Conservation (phyloP, 2,113 vertebrate genomes). For the Trichechus manatus region DNA sequence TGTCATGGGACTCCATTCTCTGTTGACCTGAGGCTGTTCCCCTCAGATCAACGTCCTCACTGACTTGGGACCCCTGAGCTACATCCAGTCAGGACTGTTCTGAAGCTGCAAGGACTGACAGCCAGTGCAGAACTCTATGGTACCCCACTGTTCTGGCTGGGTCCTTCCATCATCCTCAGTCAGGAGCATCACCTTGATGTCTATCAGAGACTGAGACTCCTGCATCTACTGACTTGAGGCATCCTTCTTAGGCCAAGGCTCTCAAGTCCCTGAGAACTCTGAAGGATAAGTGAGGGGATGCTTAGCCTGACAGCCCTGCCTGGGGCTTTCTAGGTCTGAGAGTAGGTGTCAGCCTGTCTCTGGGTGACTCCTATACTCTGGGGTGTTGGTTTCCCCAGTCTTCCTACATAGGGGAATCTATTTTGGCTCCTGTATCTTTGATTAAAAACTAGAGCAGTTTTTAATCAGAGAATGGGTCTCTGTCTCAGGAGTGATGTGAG, state of each 20-base stretch:
- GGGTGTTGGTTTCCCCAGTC: background rate
- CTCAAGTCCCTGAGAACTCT: background rate
- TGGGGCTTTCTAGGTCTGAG: background rate
- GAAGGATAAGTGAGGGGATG: background rate
- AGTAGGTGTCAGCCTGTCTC: background rate
- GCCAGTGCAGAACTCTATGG: background rate
- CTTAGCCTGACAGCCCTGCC: background rate
- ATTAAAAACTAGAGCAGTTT: background rate
- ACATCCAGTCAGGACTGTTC: background rate
- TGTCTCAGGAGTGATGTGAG: background rate
- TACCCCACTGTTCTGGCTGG: background rate
- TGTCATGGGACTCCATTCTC: too few relatives aligned
- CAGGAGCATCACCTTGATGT: background rate
- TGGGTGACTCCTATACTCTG: background rate
- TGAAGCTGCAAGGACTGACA: background rate
- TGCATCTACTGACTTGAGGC: background rate
- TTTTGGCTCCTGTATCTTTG: background rate
- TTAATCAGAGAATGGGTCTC: background rate
- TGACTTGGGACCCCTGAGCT: too few relatives aligned
- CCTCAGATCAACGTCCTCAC: too few relatives aligned
- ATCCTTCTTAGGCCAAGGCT: background rate
- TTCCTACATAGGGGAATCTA: background rate
- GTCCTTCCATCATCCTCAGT: background rate
- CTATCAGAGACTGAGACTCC: background rate
- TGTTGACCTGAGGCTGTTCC: too few relatives aligned